Conservation (phyloP, 2,797 vertebrate genomes). For the Capromys pilorides region DNA sequence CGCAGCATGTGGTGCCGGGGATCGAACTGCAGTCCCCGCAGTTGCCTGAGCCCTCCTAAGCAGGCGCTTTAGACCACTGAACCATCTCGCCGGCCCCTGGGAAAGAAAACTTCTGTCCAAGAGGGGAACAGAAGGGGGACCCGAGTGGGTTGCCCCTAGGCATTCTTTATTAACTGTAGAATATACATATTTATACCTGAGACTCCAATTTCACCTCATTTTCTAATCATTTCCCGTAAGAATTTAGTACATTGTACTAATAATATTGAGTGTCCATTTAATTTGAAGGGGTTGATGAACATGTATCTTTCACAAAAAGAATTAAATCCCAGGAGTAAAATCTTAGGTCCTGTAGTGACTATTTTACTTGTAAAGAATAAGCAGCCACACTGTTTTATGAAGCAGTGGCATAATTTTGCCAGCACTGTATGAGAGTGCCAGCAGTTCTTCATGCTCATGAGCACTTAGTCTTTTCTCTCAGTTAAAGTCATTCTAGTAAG, state of each 20-base stretch:
- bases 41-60: no score
- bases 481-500: not conserved
- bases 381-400: not conserved
- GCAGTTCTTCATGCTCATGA: not conserved
- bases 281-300: not conserved
- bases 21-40: no score
- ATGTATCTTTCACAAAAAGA: not conserved
- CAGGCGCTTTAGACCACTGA: no score
- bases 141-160: no score
- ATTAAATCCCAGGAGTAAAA: conserved; percentile 18
- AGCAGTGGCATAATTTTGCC: not conserved
- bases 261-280: not conserved
- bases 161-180: not conserved
- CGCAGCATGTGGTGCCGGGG: no score
- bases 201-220: not conserved
- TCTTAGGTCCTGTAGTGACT: conserved; percentile 6
- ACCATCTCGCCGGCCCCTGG: no score
- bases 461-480: not conserved
- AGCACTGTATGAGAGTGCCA: not conserved
- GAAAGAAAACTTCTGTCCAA: no score
- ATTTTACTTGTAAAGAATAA: conserved; percentile 9
- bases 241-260: not conserved
- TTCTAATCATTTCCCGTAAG: not conserved
- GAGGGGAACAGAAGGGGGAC: no score
- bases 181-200: not conserved